Conservation (phyloP, 2,888 invertebrate genomes). For the Agriotes lineatus region DNA sequence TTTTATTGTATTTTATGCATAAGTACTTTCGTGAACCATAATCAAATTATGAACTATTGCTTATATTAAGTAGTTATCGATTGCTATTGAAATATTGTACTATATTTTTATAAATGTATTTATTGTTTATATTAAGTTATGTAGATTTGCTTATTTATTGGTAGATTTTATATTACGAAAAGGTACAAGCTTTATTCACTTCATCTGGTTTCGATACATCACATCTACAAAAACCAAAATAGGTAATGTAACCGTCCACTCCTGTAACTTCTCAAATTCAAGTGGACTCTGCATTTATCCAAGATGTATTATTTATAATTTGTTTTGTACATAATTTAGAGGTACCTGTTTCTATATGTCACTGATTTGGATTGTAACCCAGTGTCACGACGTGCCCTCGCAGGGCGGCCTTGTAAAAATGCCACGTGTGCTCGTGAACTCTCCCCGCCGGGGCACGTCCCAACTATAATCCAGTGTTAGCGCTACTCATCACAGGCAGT, state of each 20-base stretch:
- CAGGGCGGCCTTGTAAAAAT: not conserved
- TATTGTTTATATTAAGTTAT: constrained; percentile 60
- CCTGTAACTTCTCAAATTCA: constrained; percentile 27
- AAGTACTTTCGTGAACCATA: constrained; percentile 47
- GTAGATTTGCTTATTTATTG: constrained; percentile 53
- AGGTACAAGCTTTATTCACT: constrained; percentile 41
- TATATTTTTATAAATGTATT: constrained; percentile 64
- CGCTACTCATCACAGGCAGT: constrained; percentile 59
- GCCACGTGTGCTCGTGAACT: constrained; percentile 22
- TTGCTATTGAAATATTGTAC: constrained; percentile 53
- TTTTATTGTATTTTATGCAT: constrained; percentile 29
- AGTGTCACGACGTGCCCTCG: constrained; percentile 54
- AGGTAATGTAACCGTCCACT: constrained; percentile 40
- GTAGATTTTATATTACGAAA: constrained; percentile 40
- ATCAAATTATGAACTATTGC: constrained; percentile 55
- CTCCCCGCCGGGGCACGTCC: constrained; percentile 20
- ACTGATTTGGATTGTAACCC: constrained; percentile 60
- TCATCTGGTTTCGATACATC: constrained; percentile 15
- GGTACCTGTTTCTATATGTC: constrained; percentile 66
- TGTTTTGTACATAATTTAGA: constrained; percentile 60
- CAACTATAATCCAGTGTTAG: constrained; percentile 61
- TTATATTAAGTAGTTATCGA: constrained; percentile 56
- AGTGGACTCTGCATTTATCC: constrained; percentile 30
- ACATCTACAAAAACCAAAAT: constrained; percentile 35
- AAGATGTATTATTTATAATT: constrained; percentile 28